These are phyloP conservation scores for Lissonota sp. DNA, from an alignment of 2,888 invertebrate genomes.

Conservation along the genomic window DNA sequence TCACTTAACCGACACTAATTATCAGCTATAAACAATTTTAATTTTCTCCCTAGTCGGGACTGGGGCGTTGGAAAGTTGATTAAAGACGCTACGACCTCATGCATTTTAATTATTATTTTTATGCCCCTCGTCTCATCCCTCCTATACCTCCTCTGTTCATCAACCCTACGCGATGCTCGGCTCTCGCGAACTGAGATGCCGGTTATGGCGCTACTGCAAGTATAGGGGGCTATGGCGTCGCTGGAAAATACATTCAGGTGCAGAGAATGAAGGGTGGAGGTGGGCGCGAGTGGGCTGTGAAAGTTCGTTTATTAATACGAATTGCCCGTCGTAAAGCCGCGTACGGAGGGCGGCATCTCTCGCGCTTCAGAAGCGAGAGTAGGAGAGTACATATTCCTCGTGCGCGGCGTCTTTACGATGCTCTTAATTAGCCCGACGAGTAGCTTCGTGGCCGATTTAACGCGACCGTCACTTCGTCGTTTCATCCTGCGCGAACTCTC, in stretches of 20 bases:
- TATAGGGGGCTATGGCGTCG: not conserved
- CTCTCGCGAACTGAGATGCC: slow-evolving; percentile 21
- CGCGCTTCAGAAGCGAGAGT: slow-evolving; percentile 28
- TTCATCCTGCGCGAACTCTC: not conserved
- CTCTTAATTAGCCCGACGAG: slow-evolving; percentile 72
- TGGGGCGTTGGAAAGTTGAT: slow-evolving; percentile 73
- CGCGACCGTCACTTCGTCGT: slow-evolving; percentile 57
- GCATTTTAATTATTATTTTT: slow-evolving; percentile 77
- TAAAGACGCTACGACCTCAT: slow-evolving; percentile 72
- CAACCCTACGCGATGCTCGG: not conserved
- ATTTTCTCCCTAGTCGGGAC: slow-evolving; percentile 67
- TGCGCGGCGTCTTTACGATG: slow-evolving; percentile 63
- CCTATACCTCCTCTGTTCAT: not conserved
- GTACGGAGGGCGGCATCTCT: slow-evolving; percentile 4
- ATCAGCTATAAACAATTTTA: slow-evolving; percentile 77
- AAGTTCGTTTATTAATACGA: slow-evolving; percentile 80
- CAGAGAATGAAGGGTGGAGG: no score
- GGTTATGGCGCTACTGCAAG: slow-evolving; percentile 3
- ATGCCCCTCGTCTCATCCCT: slow-evolving; percentile 55
- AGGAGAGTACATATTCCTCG: slow-evolving; percentile 37
- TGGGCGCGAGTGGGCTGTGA: slow-evolving; percentile 47
- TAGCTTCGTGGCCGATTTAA: slow-evolving; percentile 66
- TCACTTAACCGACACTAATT: slow-evolving; percentile 70
- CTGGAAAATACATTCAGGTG: slow-evolving; percentile 65
- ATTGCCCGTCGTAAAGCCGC: slow-evolving; percentile 75